Conservation (phyloP, 2,888 invertebrate species). For the Drosophila cognata region DNA sequence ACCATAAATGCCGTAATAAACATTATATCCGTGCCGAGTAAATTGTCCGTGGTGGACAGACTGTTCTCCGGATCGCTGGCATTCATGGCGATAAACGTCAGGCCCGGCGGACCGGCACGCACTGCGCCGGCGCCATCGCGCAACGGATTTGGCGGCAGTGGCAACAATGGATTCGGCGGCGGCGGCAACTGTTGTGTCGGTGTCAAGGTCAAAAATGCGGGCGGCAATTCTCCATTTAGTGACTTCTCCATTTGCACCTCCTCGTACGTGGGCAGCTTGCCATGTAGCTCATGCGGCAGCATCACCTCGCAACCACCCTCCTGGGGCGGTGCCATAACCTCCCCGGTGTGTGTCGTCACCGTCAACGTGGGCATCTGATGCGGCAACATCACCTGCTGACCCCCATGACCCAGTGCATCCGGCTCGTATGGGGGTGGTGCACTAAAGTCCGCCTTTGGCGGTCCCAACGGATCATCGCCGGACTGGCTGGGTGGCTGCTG, state of each 20-base stretch:
- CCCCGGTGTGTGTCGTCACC: constrained; percentile 42
- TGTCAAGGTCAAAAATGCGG: constrained; percentile 81
- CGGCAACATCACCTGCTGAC: constrained; percentile 50
- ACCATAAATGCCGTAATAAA: constrained; percentile 97
- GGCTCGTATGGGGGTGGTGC: constrained; percentile 96
- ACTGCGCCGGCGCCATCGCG: constrained; percentile 66
- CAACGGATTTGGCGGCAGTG: constrained; percentile 79
- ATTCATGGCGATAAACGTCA: constrained; percentile 92
- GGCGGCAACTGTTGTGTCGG: constrained; percentile 77
- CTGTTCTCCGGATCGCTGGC: constrained; percentile 89
- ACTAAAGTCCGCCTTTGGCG: constrained; percentile 93
- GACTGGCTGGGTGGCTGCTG: constrained; percentile 47
- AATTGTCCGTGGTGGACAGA: constrained; percentile 91
- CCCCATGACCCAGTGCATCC: constrained; percentile 50
- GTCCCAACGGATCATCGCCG: constrained; percentile 87
- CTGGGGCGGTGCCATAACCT: constrained; percentile 21
- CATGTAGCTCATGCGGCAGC: constrained; percentile 84
- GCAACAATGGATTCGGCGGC: constrained; percentile 81
- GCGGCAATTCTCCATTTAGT: constrained; percentile 89
- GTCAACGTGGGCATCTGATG: constrained; percentile 77
- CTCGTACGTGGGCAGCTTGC: constrained; percentile 94
- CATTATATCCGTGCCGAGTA: constrained; percentile 96
- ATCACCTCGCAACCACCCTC: constrained; percentile 33
- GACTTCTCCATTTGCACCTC: constrained; percentile 96
- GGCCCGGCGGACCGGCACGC: constrained; percentile 85